Evolutionary conservation across 2,888 invertebrate genomes (phyloP), one percentile per base, ranked within the genome.

Genomic region (Aphodius granarius): DNA sequence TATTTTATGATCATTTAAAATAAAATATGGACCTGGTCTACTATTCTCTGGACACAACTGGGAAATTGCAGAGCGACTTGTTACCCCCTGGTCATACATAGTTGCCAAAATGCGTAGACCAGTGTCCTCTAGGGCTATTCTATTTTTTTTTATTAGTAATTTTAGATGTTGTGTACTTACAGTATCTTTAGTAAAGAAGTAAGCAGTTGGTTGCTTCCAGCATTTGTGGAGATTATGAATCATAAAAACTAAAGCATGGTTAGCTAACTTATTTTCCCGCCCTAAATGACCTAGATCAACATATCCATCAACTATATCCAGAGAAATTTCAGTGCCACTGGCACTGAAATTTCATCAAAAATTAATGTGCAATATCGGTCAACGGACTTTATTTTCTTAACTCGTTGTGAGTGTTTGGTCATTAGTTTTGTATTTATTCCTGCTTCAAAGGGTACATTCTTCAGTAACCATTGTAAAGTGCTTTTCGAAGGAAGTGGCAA

Each of bases 161-260:
- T 65, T 65, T 65, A 65, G 19, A 4, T 65, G 65, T 65, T 16
- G 1, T 18, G 65, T 18, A 18, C 19, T 65, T 65, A 65, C n/a
- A 65, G 78, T 79, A 66, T 71, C 76, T 72, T 62, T 63, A 62
- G 76, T 75, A 72, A 81, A 81, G 72, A 76, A 79, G 68, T 79
- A 78, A 17, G 78, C 76, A 19, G 78, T 64, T 66, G 77, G 76
- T 73, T 81, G 79, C 72, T 81, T 81, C 74, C 75, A 81, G 18
- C 71, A 75, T 74, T 75, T 76, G 16, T 76, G 65, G 6, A 81
- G 16, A 21, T 81, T 81, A 17, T 77, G 66, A 62, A 80, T 65
- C 77, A 80, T 80, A 73, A 81, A 81, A 70, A 81, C 80, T 63
- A 81, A 64, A 23, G 80, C 80, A 77, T 81, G 78, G 23, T 79